Conservation (phyloP, 2,888 invertebrate species). For the Sylvicola fuscatus region DNA sequence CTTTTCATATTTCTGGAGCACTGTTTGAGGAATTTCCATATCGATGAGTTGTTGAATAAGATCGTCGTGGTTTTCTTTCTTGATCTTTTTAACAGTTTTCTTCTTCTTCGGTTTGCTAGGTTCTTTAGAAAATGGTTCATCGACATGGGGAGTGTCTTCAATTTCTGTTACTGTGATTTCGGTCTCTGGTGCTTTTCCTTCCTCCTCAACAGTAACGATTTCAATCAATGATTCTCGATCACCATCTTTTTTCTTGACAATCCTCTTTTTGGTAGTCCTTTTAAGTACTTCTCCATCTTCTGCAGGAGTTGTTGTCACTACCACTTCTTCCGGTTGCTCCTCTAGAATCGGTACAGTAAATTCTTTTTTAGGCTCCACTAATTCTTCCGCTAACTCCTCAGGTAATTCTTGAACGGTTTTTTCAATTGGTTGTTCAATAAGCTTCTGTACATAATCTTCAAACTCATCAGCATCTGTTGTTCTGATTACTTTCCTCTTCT, state of each 20-base stretch:
- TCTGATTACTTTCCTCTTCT: constrained; percentile 11
- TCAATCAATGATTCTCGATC: constrained; percentile 25
- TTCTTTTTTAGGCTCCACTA: constrained; percentile 2
- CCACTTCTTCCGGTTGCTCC: constrained; percentile 13
- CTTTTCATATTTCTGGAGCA: constrained; percentile 27
- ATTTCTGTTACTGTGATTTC: constrained; percentile 23
- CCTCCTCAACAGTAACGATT: constrained; percentile 22
- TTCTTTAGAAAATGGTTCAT: neutral
- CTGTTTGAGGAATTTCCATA: constrained; percentile 24
- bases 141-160: constrained; percentile 10
- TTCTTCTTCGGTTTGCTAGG: constrained; percentile 15
- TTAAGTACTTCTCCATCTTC: constrained; percentile 22
- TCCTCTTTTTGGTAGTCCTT: constrained; percentile 19
- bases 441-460: constrained; percentile 16
- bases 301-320: constrained; percentile 15
- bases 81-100: constrained; percentile 12
- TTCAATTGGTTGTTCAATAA: constrained; percentile 15
- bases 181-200: constrained; percentile 24
- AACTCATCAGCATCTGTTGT: constrained; percentile 13
- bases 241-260: constrained; percentile 22
- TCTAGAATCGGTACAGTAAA: constrained; percentile 13
- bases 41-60: constrained; percentile 19
- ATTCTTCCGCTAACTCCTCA: constrained; percentile 7
- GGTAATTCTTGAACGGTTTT: constrained; percentile 8
- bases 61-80: constrained; percentile 20